Conservation (phyloP, 2,797 vertebrate genomes). For the Hippoglossus hippoglossus region DNA sequence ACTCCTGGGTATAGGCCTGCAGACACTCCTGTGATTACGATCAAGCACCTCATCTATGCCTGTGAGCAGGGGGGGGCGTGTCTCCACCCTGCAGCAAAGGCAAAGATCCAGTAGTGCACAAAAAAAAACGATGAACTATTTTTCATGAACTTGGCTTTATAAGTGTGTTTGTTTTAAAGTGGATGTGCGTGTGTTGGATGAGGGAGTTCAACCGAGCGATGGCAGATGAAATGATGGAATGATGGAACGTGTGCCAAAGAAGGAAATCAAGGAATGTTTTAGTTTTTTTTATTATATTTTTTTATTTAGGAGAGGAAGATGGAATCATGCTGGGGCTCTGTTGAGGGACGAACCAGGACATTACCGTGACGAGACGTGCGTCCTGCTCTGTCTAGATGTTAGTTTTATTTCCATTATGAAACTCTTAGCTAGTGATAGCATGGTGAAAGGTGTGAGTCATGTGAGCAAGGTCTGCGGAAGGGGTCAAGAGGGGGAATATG, state of each 20-base stretch:
- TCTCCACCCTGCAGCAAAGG: conserved; percentile 20
- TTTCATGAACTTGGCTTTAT: conserved; percentile 75
- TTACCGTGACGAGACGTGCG: conserved; percentile 54
- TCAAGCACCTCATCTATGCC: not conserved
- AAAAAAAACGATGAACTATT: conserved; percentile 40
- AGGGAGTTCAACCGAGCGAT: conserved; percentile 65
- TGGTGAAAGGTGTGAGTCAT: conserved; percentile 89
- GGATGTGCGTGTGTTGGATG: conserved; percentile 55
- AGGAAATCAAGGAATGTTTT: conserved; percentile 86
- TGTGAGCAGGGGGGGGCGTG: not conserved
- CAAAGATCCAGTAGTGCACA: conserved; percentile 19
- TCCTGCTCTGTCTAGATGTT: conserved; percentile 88
- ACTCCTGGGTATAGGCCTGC: conserved; percentile 95
- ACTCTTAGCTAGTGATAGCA: conserved; percentile 86
- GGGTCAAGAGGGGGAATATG: conserved; percentile 80
- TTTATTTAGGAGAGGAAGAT: conserved; percentile 72
- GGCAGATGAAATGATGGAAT: conserved; percentile 84
- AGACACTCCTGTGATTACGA: conserved; percentile 14
- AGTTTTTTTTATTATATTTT: conserved; percentile 15
- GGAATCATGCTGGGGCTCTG: conserved; percentile 82
- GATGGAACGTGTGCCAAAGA: conserved; percentile 89
- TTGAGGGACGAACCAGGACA: conserved; percentile 49
- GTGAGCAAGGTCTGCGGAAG: conserved; percentile 89
- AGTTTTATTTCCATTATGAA: conserved; percentile 87
- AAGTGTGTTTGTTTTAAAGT: conserved; percentile 72